Base-by-base conservation (phyloP, 2,113 vertebrate genomes). In the Bujurquina vittata region DNA sequence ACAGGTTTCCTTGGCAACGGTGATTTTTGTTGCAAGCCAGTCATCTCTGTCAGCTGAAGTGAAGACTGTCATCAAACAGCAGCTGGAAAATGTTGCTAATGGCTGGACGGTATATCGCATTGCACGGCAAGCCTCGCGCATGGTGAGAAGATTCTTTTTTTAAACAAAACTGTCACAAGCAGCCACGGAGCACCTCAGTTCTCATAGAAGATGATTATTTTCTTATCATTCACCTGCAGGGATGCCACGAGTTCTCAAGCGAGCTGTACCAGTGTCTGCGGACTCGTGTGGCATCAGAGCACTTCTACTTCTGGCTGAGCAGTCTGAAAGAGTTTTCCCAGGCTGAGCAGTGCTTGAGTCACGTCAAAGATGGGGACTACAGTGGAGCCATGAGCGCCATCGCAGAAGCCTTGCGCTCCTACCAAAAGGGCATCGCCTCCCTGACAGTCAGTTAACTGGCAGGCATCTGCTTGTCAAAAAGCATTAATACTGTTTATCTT, bases 271-370 rank as follows among this genome's bases (percentile, higher is more conserved):
- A 98, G 93, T 97, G 97, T 87, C 93, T 99, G 90, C 96, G 98
- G 86, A 98, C 98, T 23, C 97, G 98, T 0, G 98, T 99, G 73
- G 98, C 98, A 4, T 99, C 98, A 0, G 98, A 99, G 69, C 98
- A 99, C 91, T 98, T 99, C 92, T 99, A 99, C 97, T 99, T 99
- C 94, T 99, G 98, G 98, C 96, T 99, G 57, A 99, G 99, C 91
- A 97, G 98, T 89, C 94, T 99, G 94, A 98, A 98, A 94, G 98
- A 99, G 94, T 99, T 99, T 87, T 98, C 98, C 14, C 96, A 97
- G 57, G 98, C 98, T 0, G 98, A 99, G 83, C 97, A 98, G 91
- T 97, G 97, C 82, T 95, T 99, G 85, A 96, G 96, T 6, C 95
- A 94, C 31, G 94, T 99, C 88, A 94, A 96, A 75, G 97, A 99